These are phyloP conservation scores for Verasper variegatus DNA, from an alignment of 2,113 vertebrate genomes.

Conservation along the genomic window DNA sequence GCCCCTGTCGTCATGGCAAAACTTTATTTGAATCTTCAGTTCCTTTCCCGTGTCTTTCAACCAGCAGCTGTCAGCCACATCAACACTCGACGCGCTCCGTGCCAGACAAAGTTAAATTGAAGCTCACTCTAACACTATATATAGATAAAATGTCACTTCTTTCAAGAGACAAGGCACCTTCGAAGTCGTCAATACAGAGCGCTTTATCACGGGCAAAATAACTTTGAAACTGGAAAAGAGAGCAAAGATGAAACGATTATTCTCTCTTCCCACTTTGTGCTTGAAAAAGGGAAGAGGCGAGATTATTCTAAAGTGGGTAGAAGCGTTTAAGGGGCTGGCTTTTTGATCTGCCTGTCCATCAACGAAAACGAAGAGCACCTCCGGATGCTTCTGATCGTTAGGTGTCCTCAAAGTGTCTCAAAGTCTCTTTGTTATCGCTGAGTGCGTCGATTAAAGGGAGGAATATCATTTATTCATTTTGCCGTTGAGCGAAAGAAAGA, in stretches of 20 bases:
- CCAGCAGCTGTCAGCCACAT: slow-evolving; percentile 82
- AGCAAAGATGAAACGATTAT: slow-evolving; percentile 71
- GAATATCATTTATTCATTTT: slow-evolving; percentile 82
- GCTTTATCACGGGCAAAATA: slow-evolving; percentile 79
- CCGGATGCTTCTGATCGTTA: slow-evolving; percentile 77
- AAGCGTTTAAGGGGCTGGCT: slow-evolving; percentile 71
- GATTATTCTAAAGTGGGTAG: slow-evolving; percentile 75
- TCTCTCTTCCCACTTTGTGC: slow-evolving; percentile 71
- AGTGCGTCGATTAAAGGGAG: slow-evolving; percentile 76
- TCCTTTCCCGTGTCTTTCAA: slow-evolving; percentile 77
- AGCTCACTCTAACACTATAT: slow-evolving; percentile 81
- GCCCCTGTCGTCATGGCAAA: slow-evolving; percentile 70
- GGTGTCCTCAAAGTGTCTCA: slow-evolving; percentile 84
- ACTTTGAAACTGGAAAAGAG: slow-evolving; percentile 69
- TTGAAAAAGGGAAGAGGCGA: slow-evolving; percentile 66
- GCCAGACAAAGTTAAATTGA: slow-evolving; percentile 77
- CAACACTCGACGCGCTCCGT: slow-evolving; percentile 65
- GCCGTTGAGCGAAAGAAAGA: slow-evolving; percentile 66
- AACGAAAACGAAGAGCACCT: slow-evolving; percentile 64
- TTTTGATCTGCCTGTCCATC: slow-evolving; percentile 80
- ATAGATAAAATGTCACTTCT: slow-evolving; percentile 82
- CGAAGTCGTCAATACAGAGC: slow-evolving; percentile 75
- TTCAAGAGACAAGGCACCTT: slow-evolving; percentile 76
- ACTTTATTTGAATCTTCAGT: slow-evolving; percentile 78
- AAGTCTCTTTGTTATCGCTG: slow-evolving; percentile 79